Percentiles rank a stretch among this genome's conserved stretches.
These are phyloP conservation scores for Tarsius wallacei DNA, from an alignment of 2,797 vertebrate genomes.

Conservation along the genomic window DNA sequence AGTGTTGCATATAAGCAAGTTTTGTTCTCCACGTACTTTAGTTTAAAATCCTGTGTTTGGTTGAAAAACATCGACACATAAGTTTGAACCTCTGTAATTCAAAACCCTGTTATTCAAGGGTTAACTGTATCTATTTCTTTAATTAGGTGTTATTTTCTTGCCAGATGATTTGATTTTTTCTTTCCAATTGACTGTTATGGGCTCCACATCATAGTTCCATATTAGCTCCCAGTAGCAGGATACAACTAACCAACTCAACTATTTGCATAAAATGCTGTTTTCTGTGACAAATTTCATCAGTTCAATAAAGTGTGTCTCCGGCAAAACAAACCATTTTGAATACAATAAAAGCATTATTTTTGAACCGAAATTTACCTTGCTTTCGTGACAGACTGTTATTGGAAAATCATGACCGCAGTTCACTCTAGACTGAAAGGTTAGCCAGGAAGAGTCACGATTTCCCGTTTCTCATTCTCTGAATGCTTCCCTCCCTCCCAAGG, in stretches of 20 bases:
- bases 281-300: constrained; percentile 46
- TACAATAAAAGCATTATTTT: constrained; percentile 48
- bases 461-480: constrained; percentile 53
- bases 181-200: neutral
- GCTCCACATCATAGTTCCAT: neutral
- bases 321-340: constrained; percentile 62
- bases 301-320: constrained; percentile 33
- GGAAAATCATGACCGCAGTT: constrained; percentile 66
- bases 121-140: neutral
- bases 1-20: neutral
- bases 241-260: neutral
- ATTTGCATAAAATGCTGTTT: constrained; percentile 58
- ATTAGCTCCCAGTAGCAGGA: neutral
- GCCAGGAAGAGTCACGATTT: constrained; percentile 76
- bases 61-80: neutral
- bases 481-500: constrained; percentile 2
- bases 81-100: neutral
- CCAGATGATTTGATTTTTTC: neutral
- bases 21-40: neutral
- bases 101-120: neutral
- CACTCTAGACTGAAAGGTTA: constrained; percentile 47
- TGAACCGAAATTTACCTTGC: constrained; percentile 43
- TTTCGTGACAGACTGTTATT: constrained; percentile 71
- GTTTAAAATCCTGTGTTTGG: neutral
- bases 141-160: neutral